These are phyloP conservation scores for Myioborus melanocephalus DNA, from an alignment of 2,797 vertebrate species.

Conservation along the genomic window DNA sequence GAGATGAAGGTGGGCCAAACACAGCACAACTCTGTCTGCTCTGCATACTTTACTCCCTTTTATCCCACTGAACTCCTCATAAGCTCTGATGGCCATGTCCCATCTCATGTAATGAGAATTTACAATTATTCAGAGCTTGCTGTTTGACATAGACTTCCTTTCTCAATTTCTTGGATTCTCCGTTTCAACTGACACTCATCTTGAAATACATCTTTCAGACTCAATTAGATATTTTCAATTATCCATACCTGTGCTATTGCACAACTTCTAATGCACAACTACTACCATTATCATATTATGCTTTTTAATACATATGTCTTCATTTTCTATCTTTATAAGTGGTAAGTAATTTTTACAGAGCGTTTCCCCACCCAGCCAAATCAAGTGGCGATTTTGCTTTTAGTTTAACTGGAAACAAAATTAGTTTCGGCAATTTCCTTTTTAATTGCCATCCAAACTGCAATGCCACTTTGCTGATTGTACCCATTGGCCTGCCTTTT, in stretches of 20 bases:
- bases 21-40: background rate
- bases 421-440: background rate
- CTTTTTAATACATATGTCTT: background rate
- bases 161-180: background rate
- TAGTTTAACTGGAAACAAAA: background rate
- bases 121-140: background rate
- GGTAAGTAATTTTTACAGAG: background rate
- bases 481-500: background rate
- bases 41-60: background rate
- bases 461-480: background rate
- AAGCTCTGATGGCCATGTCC: background rate
- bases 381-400: background rate
- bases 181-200: background rate
- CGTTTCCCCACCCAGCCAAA: background rate
- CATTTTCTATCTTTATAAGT: background rate
- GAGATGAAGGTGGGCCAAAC: background rate
- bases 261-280: background rate
- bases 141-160: background rate
- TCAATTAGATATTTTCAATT: background rate
- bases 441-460: background rate
- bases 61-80: background rate
- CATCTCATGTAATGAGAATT: background rate
- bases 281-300: background rate
- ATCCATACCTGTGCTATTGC: background rate
- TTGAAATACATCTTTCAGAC: background rate